Base-by-base conservation (phyloP, 2,888 invertebrate genomes). In the Ornithoptera priamus region DNA sequence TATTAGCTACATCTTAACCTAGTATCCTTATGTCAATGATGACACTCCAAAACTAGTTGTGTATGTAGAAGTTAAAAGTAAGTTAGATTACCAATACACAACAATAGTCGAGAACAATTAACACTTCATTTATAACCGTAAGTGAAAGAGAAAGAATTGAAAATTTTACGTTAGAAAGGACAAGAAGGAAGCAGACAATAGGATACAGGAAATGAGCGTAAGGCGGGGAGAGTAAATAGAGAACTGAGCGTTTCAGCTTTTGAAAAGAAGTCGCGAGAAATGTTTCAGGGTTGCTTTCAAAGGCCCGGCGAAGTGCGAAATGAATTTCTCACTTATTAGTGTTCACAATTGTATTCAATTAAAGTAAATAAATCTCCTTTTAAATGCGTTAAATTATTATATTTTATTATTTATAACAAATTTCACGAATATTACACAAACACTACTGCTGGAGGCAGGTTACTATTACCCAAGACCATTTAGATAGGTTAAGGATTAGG, bases 201-300 rank as follows among this genome's bases (percentile, higher is more conserved):
- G 78, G 72, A 70, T 73, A 74, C 78, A 75, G 82, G 78, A 81
- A 85, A 85, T 79, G 78, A 81, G 78, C 61, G n/a, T 30, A 36
- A 12, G 39, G 18, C 36, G 39, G 39, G 30, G 39, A 39, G 20
- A 61, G 39, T n/a, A 61, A 36, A 61, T 39, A 36, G n/a, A 61
- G 39, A 61, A 61, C 59, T 59, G 15, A 36, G 22, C 22, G 57
- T 22, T 58, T 0, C 46, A 46, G 46, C 56, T 24, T 12, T 58
- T 58, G 15, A 58, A 58, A 58, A 58, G 57, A 58, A 58, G 57
- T 22, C 12, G 20, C 12, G 20, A 15, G 22, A 58, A 58, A 58
- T 58, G 20, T 24, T 58, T 24, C 22, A 58, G 20, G 22, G 4
- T 22, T 24, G 57, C 57, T 24, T n/a, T 24, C 22, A 58, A 58